A percentile compares a stretch with the other conserved stretches of the same genome.
Conservation (phyloP, 2,797 vertebrate genomes). For the Streptopelia turtur region DNA sequence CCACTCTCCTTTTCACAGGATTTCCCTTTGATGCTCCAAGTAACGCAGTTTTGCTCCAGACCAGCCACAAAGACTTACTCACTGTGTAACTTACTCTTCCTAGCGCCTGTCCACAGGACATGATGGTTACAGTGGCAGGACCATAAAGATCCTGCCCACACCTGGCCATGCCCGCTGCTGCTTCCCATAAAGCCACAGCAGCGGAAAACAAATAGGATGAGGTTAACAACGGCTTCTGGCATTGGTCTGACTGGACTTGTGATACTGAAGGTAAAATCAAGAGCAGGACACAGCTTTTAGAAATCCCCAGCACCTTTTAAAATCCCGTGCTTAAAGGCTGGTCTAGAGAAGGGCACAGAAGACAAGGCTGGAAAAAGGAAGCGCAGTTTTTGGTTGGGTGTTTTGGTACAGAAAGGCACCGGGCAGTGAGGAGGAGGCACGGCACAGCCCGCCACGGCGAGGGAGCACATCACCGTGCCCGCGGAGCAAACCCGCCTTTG, state of each 20-base stretch:
- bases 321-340: not conserved
- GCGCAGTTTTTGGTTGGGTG: not conserved
- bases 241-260: not conserved
- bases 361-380: not conserved
- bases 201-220: not conserved
- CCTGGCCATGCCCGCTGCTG: not conserved
- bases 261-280: not conserved
- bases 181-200: not conserved
- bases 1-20: not conserved
- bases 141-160: not conserved
- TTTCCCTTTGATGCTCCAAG: not conserved
- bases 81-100: not conserved
- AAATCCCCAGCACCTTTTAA: not conserved
- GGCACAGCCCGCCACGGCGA: not conserved
- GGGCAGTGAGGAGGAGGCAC: not conserved
- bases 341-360: not conserved
- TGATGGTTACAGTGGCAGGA: not conserved
- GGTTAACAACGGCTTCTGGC: not conserved
- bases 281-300: not conserved
- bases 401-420: not conserved
- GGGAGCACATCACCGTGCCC: accelerated
- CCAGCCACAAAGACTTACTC: not conserved
- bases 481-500: not conserved
- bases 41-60: not conserved
- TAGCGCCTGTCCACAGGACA: not conserved